Base-by-base conservation (phyloP, 2,888 invertebrate species). In the Monochamus alternatus region DNA sequence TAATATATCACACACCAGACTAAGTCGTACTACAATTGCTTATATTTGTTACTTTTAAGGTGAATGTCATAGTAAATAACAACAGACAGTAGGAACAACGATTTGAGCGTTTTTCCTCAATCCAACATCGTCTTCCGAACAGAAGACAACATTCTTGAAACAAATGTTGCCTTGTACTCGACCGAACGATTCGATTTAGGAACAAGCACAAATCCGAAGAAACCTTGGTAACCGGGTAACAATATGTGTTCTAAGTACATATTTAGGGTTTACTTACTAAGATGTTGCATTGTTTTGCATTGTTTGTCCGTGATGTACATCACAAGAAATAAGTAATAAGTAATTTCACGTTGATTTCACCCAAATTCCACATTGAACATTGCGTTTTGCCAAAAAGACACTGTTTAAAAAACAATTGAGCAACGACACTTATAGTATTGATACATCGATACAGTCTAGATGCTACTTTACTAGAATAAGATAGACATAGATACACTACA, bases 321-420 rank as follows among this genome's bases (percentile, higher is more conserved):
- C 73, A 78, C 73, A 67, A 75, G 74, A 74, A 79, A 77, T 66
- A 73, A 67, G 62, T 67, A 51, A 67, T 66, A 67, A 59, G 38
- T 55, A 52, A 67, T 82, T 82, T 81, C 82, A 85, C 84, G 84
- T 86, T 87, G 87, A 86, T 84, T 89, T 89, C 89, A 89, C 89
- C 89, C 89, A 89, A 89, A 89, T 89, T 89, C 89, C 89, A 87
- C 85, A 87, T 86, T 81, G 84, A 85, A 87, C 85, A 87, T 86
- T 87, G 87, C 88, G 88, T 88, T 87, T 87, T 88, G 88, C 88
- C 88, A 88, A 87, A 88, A 88, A 86, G 87, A 87, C 87, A 87
- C 82, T 79, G 82, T 83, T 81, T 77, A 82, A 81, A 81, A 55
- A 81, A 81, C 79, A 82, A 81, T 85, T 87, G 88, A 89, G 87